Base-by-base conservation (phyloP, 2,888 invertebrate species). In the Dermolepida albohirtum region DNA sequence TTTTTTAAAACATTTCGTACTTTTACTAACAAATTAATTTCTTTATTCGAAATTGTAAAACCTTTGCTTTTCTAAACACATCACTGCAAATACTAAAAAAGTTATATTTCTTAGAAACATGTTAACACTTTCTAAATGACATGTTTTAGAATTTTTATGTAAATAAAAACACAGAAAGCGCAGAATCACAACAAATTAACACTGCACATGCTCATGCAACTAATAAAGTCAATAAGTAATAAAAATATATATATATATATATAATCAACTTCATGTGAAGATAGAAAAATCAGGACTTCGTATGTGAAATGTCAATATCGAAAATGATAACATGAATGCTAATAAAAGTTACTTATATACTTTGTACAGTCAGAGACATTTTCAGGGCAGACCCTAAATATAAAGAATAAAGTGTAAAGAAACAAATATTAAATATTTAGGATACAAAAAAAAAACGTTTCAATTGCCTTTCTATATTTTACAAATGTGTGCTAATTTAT, bases 311-410 rank as follows among this genome's bases (percentile, higher is more conserved):
- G 70, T 10, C 34, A 34, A 34, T 34, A 10, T 34, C 34, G 34
- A 34, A 34, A 34, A 34, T 34, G 34, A 34, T 34, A 34, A 34
- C 34, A 34, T 34, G 34, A 34, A 34, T 11, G 8, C 17, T 40
- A 54, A 16, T 54, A 17, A 12, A 40, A 40, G 70, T 64, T 16
- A 62, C 69, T 63, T 50, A 66, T 40, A 14, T 44, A 67, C 71
- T 72, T 76, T 78, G 82, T 82, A 83, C 83, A 82, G 82, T 81
- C 83, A 84, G 82, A 82, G 83, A 83, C 81, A 80, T 77, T 71
- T 77, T 73, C 80, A 81, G 78, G 80, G 77, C 78, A 78, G 78
- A 79, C 78, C 76, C 74, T 71, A 73, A 64, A 64, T 66, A 68
- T 69, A 69, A 64, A 14, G 49, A 49, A 14, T 11, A 63, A 64